phyloP scores from a whole-genome alignment of 2,797 vertebrate genomes.

The Philypnodon macrostomus region DNA sequence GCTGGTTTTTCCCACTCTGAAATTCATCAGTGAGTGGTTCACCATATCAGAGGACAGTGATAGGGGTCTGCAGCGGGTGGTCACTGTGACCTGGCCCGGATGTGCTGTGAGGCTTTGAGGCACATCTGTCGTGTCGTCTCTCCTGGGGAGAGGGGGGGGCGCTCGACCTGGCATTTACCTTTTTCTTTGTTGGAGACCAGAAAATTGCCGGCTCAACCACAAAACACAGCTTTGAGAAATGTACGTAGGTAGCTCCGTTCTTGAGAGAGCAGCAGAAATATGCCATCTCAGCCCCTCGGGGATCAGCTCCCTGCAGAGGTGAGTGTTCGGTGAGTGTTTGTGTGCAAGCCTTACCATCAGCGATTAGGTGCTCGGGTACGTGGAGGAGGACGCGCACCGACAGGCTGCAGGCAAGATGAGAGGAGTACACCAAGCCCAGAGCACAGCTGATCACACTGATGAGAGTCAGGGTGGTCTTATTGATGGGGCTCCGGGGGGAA shows the following conservation, averaged over 20 bases:
- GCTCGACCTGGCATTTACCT: conserved; percentile 60
- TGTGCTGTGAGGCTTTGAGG: conserved; percentile 62
- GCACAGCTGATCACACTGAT: conserved; percentile 95
- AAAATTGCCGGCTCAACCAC: conserved; percentile 30
- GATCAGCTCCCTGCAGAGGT: conserved; percentile 5
- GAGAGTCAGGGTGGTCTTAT: conserved; percentile 96
- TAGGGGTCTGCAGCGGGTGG: conserved; percentile 39
- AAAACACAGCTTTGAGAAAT: conserved; percentile 25
- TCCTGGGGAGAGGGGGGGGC: conserved; percentile 12
- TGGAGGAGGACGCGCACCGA: conserved; percentile 93
- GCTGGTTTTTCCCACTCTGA: conserved; percentile 35
- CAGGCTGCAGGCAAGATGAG: conserved; percentile 89
- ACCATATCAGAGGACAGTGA: conserved; percentile 42
- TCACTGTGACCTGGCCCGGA: conserved; percentile 53
- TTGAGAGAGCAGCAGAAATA: conserved; percentile 27
- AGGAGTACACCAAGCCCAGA: conserved; percentile 90
- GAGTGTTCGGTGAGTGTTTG: conserved; percentile 7
- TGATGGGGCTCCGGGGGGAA: conserved; percentile 94
- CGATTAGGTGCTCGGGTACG: conserved; percentile 95
- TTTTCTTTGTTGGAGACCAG: conserved; percentile 48
- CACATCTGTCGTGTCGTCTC: conserved; percentile 55
- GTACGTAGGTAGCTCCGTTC: conserved; percentile 17
- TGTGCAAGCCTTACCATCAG: conserved; percentile 83
- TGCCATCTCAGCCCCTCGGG: conserved; percentile 39
- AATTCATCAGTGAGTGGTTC: conserved; percentile 63